A percentile compares a stretch with the other conserved stretches of the same genome.
Conservation (phyloP, 2,797 vertebrate genomes). For the Artibeus jamaicensis region DNA sequence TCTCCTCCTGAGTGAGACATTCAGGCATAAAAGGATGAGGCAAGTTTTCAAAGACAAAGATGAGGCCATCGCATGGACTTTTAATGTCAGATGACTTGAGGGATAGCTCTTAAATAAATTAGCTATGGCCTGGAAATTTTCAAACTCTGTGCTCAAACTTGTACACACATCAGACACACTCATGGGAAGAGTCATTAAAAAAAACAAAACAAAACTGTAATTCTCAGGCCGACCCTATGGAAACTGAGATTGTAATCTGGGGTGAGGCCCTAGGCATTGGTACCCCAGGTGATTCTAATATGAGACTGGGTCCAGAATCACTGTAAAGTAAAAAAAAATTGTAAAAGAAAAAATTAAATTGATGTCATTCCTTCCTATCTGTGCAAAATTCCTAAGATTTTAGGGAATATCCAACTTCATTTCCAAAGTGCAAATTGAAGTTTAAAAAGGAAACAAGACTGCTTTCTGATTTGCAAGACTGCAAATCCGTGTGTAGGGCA, state of each 20-base stretch:
- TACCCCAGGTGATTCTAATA: neutral
- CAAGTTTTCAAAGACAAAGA: neutral
- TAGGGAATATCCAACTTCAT: neutral
- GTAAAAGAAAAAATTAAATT: neutral
- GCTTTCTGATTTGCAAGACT: neutral
- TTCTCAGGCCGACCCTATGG: too few species aligned
- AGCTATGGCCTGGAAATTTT: neutral
- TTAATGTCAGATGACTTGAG: neutral
- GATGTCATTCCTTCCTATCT: neutral
- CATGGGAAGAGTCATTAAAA: neutral
- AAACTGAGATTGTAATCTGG: neutral
- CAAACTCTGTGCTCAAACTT: neutral
- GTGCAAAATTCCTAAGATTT: neutral
- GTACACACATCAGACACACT: neutral
- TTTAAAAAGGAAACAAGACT: slow-evolving; percentile 19
- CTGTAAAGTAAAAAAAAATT: neutral
- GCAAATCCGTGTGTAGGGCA: neutral
- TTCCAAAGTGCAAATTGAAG: neutral
- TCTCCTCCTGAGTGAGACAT: neutral
- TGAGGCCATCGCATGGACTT: neutral
- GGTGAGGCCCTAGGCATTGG: neutral
- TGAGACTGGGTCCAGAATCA: neutral
- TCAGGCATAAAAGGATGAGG: neutral
- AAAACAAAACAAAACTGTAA: too few species aligned
- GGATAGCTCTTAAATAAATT: neutral